Evolutionary conservation across 2,888 invertebrate species (phyloP).

Genomic region (Eilema depressum): DNA sequence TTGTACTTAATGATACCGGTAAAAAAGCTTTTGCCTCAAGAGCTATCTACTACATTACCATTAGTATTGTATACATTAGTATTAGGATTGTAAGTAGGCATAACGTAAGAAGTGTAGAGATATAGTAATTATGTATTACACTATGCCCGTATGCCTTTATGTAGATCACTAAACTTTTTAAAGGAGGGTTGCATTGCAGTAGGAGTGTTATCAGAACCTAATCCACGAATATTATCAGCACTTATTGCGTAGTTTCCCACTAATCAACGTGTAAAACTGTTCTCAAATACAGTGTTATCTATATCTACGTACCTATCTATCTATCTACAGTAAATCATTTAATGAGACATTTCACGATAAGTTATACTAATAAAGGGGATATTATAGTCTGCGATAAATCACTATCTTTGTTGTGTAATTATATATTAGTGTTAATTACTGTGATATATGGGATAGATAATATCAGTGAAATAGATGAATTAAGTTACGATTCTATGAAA

Average conservation of each 20-base stretch:
- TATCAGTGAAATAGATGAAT: too few species aligned
- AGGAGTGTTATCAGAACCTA: not conserved
- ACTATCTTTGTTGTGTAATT: not conserved
- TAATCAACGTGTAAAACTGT: not conserved
- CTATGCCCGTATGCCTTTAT: not conserved
- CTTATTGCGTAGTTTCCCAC: not conserved
- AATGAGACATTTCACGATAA: not conserved
- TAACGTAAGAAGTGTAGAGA: not conserved
- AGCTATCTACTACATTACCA: too few species aligned
- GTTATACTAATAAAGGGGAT: not conserved
- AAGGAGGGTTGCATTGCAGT: too few species aligned
- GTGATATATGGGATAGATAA: not conserved
- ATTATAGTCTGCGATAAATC: not conserved
- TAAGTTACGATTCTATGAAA: too few species aligned
- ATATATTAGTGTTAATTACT: not conserved
- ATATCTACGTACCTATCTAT: not conserved
- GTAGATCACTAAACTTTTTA: too few species aligned
- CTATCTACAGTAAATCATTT: constrained; percentile 1
- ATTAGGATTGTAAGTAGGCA: too few species aligned
- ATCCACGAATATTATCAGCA: not conserved
- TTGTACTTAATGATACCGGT: not conserved
- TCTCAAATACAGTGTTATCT: not conserved
- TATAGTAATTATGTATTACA: not conserved
- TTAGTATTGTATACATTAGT: too few species aligned
- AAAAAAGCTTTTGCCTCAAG: too few species aligned